Conservation (phyloP, 2,797 vertebrate species). For the Tragelaphus oryx region DNA sequence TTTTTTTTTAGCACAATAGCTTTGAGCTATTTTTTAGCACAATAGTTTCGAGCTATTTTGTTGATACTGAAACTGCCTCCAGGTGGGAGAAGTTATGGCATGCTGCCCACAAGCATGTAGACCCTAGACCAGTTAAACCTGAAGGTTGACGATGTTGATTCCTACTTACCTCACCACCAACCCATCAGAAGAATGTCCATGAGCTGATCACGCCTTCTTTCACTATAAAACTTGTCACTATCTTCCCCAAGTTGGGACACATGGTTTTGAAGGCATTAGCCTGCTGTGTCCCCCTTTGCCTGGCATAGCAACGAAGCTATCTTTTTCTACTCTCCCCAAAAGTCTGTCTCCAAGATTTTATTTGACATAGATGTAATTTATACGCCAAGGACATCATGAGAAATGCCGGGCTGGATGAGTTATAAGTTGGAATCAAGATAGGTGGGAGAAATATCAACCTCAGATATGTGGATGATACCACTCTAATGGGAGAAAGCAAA, state of each 20-base stretch:
- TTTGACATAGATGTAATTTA: background rate
- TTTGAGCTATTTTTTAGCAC: background rate
- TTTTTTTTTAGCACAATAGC: background rate
- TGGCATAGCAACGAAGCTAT: background rate
- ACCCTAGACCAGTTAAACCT: background rate
- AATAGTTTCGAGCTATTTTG: background rate
- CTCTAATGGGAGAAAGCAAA: background rate
- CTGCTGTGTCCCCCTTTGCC: background rate
- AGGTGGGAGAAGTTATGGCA: background rate
- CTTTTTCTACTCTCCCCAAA: background rate
- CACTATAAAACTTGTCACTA: background rate
- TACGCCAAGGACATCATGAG: background rate
- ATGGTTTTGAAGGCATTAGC: background rate
- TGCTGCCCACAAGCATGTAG: background rate
- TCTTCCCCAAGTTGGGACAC: background rate
- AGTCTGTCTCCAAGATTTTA: background rate
- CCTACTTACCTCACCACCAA: background rate
- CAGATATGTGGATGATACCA: background rate
- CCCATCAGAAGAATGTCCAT: background rate
- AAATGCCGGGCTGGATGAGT: background rate
- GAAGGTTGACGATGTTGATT: background rate
- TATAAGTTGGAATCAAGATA: background rate
- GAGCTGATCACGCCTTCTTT: background rate
- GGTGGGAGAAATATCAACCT: background rate
- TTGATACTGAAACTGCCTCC: background rate